Conservation (phyloP, 2,113 vertebrate genomes). For the Choloepus hoffmanni region DNA sequence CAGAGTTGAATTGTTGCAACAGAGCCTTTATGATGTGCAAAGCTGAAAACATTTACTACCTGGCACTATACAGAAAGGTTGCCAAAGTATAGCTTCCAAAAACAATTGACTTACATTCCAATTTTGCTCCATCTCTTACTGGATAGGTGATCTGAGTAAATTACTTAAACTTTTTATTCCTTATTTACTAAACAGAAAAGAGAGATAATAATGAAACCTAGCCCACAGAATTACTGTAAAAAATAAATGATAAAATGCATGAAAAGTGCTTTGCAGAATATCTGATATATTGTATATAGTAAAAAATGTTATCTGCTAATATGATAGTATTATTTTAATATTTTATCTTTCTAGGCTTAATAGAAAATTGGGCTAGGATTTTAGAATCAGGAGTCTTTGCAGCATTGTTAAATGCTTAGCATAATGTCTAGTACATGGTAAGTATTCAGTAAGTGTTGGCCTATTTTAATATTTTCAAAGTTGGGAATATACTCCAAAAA, state of each 20-base stretch:
- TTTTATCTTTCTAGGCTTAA: neutral
- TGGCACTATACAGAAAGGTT: neutral
- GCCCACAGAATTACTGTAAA: neutral
- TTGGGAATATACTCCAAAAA: neutral
- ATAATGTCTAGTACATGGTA: neutral
- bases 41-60: neutral
- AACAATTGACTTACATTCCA: neutral
- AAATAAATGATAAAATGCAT: neutral
- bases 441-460: neutral
- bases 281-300: neutral
- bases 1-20: neutral
- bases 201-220: neutral
- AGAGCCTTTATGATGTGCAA: neutral
- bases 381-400: neutral
- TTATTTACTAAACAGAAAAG: neutral
- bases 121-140: neutral
- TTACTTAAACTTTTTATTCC: neutral
- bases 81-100: neutral
- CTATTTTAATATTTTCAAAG: neutral
- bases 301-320: neutral
- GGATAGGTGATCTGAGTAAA: neutral
- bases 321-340: neutral
- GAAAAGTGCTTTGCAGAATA: neutral
- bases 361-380: neutral
- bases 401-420: neutral